These are phyloP conservation scores for Lochmaea crataegi DNA, from an alignment of 2,888 invertebrate genomes.

Conservation along the genomic window DNA sequence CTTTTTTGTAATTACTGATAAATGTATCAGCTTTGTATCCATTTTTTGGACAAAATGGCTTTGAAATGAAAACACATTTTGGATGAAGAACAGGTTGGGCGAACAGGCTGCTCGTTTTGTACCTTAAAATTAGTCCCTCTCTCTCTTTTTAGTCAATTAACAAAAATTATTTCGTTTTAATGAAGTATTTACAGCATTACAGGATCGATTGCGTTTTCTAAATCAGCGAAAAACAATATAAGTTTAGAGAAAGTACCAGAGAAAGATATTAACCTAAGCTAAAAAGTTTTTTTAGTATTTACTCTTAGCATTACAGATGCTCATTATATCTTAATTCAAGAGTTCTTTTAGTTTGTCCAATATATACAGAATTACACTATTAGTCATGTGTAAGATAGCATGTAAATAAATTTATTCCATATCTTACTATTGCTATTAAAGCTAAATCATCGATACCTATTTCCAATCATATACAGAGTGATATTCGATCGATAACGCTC, in stretches of 20 bases:
- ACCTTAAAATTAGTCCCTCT: conserved; percentile 66
- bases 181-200: neutral
- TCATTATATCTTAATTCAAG: too few relatives aligned
- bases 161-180: neutral
- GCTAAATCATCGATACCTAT: too few relatives aligned
- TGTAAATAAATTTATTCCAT: too few relatives aligned
- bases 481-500: too few relatives aligned
- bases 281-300: too few relatives aligned
- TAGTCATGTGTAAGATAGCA: too few relatives aligned
- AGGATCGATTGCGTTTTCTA: neutral
- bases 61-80: conserved; percentile 25
- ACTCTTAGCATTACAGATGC: too few relatives aligned
- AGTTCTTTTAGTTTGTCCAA: too few relatives aligned
- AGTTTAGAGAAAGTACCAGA: neutral
- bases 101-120: conserved; percentile 53
- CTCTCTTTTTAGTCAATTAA: conserved; percentile 47
- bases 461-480: too few relatives aligned
- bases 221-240: conserved; percentile 1
- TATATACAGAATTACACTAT: too few relatives aligned
- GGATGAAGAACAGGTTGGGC: conserved; percentile 41
- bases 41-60: conserved; percentile 17
- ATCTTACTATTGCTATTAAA: too few relatives aligned
- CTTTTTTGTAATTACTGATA: conserved; percentile 7
- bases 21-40: conserved; percentile 11
- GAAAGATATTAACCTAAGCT: too few relatives aligned